These are phyloP conservation scores for Colaptes auratus DNA, from an alignment of 2,113 vertebrate species.

Conservation along the genomic window DNA sequence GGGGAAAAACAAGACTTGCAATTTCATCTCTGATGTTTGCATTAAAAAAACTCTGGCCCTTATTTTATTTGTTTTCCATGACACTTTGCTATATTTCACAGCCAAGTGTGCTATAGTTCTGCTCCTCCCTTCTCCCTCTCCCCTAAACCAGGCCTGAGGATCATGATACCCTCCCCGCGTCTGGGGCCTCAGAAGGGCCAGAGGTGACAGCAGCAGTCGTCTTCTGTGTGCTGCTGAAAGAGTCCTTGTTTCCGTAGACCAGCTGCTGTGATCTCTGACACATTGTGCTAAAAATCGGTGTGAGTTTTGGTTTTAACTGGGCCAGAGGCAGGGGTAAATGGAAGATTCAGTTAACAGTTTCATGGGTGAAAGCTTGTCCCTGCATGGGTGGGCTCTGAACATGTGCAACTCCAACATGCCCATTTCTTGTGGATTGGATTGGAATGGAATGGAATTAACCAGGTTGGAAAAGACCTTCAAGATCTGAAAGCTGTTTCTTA, in stretches of 20 bases:
- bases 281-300: neutral
- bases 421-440: fast-evolving
- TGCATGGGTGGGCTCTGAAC: neutral
- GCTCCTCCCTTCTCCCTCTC: neutral
- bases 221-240: neutral
- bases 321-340: neutral
- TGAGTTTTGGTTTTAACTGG: neutral
- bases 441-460: no score
- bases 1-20: neutral
- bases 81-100: neutral
- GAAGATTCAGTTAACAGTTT: neutral
- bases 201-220: neutral
- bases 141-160: neutral
- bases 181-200: neutral
- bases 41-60: neutral
- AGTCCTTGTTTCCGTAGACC: neutral
- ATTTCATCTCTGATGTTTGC: neutral
- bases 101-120: neutral
- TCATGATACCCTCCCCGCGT: fast-evolving
- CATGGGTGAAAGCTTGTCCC: neutral
- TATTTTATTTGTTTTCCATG: neutral
- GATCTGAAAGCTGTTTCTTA: neutral
- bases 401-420: fast-evolving
- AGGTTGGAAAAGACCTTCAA: no score
- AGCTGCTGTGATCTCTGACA: neutral